Conservation (phyloP, 2,113 vertebrate species). For the Laticauda laticaudata region DNA sequence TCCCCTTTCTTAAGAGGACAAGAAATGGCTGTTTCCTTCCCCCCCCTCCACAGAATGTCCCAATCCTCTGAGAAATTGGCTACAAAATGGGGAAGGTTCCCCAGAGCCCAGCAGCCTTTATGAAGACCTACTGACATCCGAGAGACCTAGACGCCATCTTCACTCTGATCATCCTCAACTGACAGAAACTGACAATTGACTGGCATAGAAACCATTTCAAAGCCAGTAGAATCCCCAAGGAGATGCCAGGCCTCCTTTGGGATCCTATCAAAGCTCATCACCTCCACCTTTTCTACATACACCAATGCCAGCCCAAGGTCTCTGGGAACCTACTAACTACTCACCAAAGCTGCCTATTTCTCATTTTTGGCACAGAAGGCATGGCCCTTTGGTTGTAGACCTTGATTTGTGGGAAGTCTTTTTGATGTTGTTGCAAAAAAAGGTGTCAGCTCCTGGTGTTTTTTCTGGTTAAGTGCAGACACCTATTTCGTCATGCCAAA, state of each 20-base stretch:
- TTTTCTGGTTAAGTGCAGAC: not conserved
- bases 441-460: too few relatives aligned
- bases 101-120: not conserved
- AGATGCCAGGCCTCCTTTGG: not conserved
- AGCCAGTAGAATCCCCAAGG: not conserved
- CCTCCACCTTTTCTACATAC: not conserved
- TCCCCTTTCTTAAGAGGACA: not conserved
- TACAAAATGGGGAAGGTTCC: too few relatives aligned
- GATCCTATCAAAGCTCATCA: too few relatives aligned
- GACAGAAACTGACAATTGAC: too few relatives aligned
- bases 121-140: not conserved
- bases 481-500: not conserved
- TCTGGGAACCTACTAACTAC: too few relatives aligned
- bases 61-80: not conserved
- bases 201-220: too few relatives aligned
- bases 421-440: too few relatives aligned
- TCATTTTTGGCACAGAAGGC: too few relatives aligned
- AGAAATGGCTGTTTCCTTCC: not conserved
- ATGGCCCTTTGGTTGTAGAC: too few relatives aligned
- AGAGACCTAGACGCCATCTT: not conserved
- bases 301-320: not conserved
- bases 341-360: too few relatives aligned
- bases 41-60: too few relatives aligned
- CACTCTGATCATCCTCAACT: not conserved
- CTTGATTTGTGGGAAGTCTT: too few relatives aligned